Base-by-base conservation (phyloP, 2,113 vertebrate genomes). In the Mirounga angustirostris region DNA sequence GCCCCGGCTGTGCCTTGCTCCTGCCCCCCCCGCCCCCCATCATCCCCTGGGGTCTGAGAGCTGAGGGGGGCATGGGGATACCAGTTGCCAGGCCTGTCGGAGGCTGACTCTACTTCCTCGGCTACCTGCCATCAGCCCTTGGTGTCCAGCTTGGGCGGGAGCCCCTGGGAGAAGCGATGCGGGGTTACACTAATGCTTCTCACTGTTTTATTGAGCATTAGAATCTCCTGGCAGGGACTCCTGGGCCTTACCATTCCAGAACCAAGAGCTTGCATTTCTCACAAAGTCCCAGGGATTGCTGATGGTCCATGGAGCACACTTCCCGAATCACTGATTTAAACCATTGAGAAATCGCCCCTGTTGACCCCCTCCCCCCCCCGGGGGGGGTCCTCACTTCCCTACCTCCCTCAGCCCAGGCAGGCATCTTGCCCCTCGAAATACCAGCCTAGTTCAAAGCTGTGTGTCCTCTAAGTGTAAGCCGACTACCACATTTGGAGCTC, bases 21-120 rank as follows among this genome's bases (percentile, higher is more conserved):
- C 28, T 61, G 46, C 7, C 33, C 40, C 40, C 26, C 22, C 0
- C 1, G 12, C n/a, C 0, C 2, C 19, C n/a, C 8, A 0, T 16
- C 24, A 36, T 36, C 76, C 43, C 15, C 46, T 11, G 43, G 69
- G 36, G 73, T 33, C 43, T n/a, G 58, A 92, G 50, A 2, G 13
- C 54, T 28, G 65, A 89, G 16, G 0, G 0, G 1, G 19, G 24
- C 12, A 0, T 21, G 24, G n/a, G 4, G 8, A n/a, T 36, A 21
- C n/a, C 56, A 63, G 36, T 67, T 9, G 30, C 30, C 28, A 15
- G 81, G 46, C 78, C 6, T 4, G 10, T 71, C 56, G 26, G 76
- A 50, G 40, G 26, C 61, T 33, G 50, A 30, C n/a, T 81, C 22
- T 11, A 8, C 10, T 46, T 4, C 50, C 33, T 26, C 7, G 4